Evolutionary conservation across 2,888 invertebrate genomes (phyloP).

Genomic region (Stenodema calcarata): DNA sequence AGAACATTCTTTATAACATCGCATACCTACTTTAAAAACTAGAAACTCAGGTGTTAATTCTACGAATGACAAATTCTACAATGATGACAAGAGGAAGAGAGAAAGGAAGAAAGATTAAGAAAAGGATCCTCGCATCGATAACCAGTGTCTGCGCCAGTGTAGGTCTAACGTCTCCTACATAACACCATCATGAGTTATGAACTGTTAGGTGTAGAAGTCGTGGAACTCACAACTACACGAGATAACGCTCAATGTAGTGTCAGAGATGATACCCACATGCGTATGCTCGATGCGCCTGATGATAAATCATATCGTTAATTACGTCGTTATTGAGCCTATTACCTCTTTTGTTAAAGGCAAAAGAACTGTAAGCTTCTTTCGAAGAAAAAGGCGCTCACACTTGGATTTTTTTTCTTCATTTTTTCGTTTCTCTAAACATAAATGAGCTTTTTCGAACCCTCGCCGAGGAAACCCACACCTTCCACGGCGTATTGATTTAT

Average conservation of each 20-base stretch:
- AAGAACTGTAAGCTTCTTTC: background rate
- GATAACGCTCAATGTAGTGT: background rate
- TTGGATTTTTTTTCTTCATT: background rate
- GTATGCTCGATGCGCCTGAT: background rate
- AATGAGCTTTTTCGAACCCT: conserved; percentile 5
- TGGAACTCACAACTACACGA: conserved; percentile 16
- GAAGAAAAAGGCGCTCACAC: background rate
- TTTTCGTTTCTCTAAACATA: conserved; percentile 15
- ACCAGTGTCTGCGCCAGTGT: background rate
- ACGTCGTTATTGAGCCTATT: conserved; percentile 47
- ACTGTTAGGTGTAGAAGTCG: conserved; percentile 3
- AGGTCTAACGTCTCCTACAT: background rate
- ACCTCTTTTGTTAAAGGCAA: conserved; percentile 31
- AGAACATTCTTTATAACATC: too few species aligned
- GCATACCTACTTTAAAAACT: too few species aligned
- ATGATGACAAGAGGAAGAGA: background rate
- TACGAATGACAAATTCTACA: too few species aligned
- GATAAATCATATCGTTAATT: conserved; percentile 44
- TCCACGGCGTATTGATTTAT: conserved; percentile 34
- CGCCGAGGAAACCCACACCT: conserved; percentile 29
- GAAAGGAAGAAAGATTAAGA: too few species aligned
- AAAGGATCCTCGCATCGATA: background rate
- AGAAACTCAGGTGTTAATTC: too few species aligned
- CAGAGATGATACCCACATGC: background rate
- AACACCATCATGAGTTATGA: background rate